Percentiles rank a stretch among this genome's conserved stretches.
These are phyloP conservation scores for Drusus annulatus DNA, from an alignment of 1,140 invertebrate genomes.

Conservation along the genomic window DNA sequence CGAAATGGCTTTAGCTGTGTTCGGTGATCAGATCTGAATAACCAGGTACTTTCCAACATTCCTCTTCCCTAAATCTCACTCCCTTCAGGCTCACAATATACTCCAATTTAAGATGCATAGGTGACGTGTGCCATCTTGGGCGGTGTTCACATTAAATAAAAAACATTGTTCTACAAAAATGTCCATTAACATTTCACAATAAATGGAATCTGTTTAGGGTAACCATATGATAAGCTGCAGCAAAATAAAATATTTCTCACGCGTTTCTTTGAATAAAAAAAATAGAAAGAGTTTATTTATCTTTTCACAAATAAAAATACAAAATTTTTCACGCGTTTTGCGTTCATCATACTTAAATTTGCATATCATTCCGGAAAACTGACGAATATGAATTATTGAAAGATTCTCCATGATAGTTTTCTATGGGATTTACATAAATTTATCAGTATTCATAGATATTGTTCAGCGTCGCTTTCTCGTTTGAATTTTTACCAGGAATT, in stretches of 20 bases:
- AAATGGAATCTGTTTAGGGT: not conserved
- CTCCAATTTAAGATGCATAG: too few species aligned
- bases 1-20: too few species aligned
- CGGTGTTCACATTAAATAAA: not conserved
- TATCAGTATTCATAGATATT: conserved; percentile 21
- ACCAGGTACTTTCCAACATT: too few species aligned
- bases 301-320: conserved; percentile 5
- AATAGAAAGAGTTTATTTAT: too few species aligned
- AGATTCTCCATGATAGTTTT: conserved; percentile 14
- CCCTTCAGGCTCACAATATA: too few species aligned
- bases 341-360: not conserved
- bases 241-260: not conserved
- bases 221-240: not conserved
- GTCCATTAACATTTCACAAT: too few species aligned
- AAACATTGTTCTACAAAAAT: too few species aligned
- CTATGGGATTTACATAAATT: conserved; percentile 6
- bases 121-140: too few species aligned
- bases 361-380: not conserved
- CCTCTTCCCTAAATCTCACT: too few species aligned
- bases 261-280: too few species aligned
- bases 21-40: too few species aligned
- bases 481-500: not conserved
- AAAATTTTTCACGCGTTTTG: not conserved
- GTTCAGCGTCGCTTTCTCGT: not conserved
- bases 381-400: conserved; percentile 33